A percentile compares a stretch with the other conserved stretches of the same genome.
phyloP scores from a whole-genome alignment of 2,888 invertebrate genomes.

The Pachycephus smyrnensis region DNA sequence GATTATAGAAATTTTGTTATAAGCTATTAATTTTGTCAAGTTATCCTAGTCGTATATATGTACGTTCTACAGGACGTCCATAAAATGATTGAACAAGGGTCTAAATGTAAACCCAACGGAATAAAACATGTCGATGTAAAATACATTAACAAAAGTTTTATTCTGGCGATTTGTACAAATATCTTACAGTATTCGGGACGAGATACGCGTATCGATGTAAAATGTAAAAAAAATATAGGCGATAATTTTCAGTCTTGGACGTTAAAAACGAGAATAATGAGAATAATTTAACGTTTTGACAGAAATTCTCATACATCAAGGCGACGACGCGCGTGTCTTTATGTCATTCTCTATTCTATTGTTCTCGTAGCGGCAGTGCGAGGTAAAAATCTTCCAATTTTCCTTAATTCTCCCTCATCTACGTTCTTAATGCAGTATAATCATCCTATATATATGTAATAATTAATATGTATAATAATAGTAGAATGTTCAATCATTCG shows the following conservation, averaged over 20 bases:
- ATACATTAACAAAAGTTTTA: conserved; percentile 54
- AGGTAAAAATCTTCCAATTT: conserved; percentile 36
- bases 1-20: neutral
- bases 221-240: conserved; percentile 52
- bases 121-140: conserved; percentile 25
- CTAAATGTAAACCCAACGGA: neutral
- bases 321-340: no score
- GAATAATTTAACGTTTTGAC: neutral
- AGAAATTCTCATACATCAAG: neutral
- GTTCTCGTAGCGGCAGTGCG: conserved; percentile 45
- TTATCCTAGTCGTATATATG: neutral
- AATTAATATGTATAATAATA: neutral
- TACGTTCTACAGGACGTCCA: no score
- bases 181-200: conserved; percentile 53
- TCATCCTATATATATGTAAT: neutral
- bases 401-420: neutral
- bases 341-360: no score
- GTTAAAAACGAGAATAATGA: conserved; percentile 35
- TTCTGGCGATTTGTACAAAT: conserved; percentile 57
- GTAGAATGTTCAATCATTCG: neutral
- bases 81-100: no score
- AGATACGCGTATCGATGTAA: conserved; percentile 38
- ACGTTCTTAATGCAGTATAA: neutral
- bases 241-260: conserved; percentile 56
- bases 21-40: neutral